phyloP scores from a whole-genome alignment of 2,113 vertebrate species.

The Vulpes lagopus region DNA sequence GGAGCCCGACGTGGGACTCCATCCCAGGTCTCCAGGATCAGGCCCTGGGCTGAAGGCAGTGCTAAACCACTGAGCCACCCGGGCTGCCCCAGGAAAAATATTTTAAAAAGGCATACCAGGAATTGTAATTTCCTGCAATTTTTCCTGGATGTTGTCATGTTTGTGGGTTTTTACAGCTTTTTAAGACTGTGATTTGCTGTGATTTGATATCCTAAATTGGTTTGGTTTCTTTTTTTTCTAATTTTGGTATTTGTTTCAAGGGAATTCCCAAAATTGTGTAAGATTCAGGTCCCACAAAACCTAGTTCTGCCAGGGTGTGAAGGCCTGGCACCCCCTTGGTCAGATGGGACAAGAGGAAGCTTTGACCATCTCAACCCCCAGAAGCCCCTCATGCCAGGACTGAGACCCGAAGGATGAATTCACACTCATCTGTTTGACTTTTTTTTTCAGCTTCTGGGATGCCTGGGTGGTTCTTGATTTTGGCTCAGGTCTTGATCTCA shows the following conservation, averaged over 20 bases:
- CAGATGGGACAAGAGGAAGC: neutral
- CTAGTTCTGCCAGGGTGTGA: neutral
- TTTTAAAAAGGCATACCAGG: neutral
- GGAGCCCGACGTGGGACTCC: too few relatives aligned
- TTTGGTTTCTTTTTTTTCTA: neutral
- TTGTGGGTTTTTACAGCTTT: neutral
- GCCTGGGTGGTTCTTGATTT: neutral
- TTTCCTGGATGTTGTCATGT: neutral
- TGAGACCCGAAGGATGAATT: neutral
- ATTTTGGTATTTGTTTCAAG: neutral
- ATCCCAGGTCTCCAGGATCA: too few relatives aligned
- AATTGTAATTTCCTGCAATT: neutral
- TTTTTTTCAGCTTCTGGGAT: neutral
- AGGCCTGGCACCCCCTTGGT: neutral
- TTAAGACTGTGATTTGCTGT: neutral
- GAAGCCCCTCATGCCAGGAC: neutral
- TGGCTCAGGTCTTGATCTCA: neutral
- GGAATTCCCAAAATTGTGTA: neutral
- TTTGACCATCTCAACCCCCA: neutral
- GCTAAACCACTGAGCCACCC: too few relatives aligned
- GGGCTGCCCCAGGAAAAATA: too few relatives aligned
- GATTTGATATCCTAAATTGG: neutral
- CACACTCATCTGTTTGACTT: neutral
- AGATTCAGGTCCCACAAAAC: neutral
- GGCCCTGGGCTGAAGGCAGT: too few relatives aligned